phyloP scores from a whole-genome alignment of 1,140 invertebrate genomes.

The Dendroctonus valens region DNA sequence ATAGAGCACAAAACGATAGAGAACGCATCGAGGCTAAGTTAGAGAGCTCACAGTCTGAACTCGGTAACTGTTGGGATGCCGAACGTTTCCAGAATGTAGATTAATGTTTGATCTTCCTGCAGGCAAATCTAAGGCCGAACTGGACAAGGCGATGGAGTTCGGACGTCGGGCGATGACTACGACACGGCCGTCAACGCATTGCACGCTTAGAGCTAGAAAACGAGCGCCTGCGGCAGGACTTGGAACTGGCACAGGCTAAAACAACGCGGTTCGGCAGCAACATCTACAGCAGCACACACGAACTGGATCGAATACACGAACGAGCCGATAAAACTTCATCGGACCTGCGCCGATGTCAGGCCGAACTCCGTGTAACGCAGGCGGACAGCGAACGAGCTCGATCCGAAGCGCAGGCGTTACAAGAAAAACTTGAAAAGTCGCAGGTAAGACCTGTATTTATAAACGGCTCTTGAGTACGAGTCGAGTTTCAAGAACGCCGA shows the following conservation, averaged over 20 bases:
- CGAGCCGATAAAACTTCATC: constrained; percentile 79
- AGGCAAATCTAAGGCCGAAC: constrained; percentile 86
- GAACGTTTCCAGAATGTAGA: too few species aligned
- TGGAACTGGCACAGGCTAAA: constrained; percentile 74
- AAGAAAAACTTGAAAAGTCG: constrained; percentile 91
- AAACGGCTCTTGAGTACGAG: too few species aligned
- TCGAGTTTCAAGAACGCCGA: too few species aligned
- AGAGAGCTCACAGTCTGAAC: constrained; percentile 87
- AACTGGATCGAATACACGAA: constrained; percentile 72
- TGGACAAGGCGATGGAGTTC: constrained; percentile 88
- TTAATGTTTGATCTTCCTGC: not conserved
- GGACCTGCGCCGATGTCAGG: constrained; percentile 81
- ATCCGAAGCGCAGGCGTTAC: constrained; percentile 77
- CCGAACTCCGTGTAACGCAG: constrained; percentile 80
- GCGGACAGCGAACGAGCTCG: constrained; percentile 84
- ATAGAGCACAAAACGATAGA: constrained; percentile 84
- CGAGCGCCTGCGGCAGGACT: constrained; percentile 79
- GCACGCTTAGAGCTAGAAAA: constrained; percentile 86
- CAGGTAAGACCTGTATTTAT: too few species aligned
- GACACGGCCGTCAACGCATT: constrained; percentile 84
- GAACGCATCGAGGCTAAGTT: constrained; percentile 87
- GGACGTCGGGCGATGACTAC: constrained; percentile 86
- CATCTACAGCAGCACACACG: constrained; percentile 54
- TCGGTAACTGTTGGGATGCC: constrained; percentile 52
- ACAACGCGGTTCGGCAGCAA: constrained; percentile 66